Percentiles rank a stretch among this genome's conserved stretches.
These are phyloP conservation scores for Rhinolophus sinicus DNA, from an alignment of 2,113 vertebrate species.

Conservation along the genomic window DNA sequence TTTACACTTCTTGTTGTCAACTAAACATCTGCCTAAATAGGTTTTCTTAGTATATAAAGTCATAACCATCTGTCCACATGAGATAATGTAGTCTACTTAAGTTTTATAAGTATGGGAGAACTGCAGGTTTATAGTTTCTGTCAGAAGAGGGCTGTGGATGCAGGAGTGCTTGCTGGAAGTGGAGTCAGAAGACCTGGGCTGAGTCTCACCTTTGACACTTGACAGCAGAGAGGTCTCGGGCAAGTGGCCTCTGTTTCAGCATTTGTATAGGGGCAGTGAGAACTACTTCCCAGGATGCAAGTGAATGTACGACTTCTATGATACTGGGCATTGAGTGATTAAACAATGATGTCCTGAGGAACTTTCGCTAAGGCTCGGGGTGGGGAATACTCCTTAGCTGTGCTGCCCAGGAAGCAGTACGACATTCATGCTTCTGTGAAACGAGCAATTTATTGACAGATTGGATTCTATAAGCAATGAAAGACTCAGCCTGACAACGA, in stretches of 20 bases:
- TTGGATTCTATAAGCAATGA: not conserved
- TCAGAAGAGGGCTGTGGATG: not conserved
- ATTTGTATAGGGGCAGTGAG: not conserved
- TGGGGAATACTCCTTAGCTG: not conserved
- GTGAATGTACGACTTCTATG: not conserved
- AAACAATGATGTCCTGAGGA: not conserved
- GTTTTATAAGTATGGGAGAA: not conserved
- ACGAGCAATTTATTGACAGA: not conserved
- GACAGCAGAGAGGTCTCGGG: not conserved
- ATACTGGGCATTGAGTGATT: accelerated
- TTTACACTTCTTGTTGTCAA: constrained; percentile 59
- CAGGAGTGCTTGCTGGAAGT: not conserved
- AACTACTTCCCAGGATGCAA: not conserved
- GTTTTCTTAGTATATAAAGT: constrained; percentile 54
- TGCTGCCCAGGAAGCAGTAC: not conserved
- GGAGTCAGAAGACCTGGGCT: not conserved
- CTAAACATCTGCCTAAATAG: constrained; percentile 61
- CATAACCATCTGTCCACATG: constrained; percentile 63
- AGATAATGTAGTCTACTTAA: constrained; percentile 1
- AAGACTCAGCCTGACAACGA: not conserved
- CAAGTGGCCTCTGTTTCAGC: not conserved
- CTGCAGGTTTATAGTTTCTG: not conserved
- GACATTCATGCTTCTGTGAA: not conserved
- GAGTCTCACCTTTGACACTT: not conserved
- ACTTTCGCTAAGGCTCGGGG: not conserved